Percentiles rank a stretch among this genome's conserved stretches.
These are phyloP conservation scores for Heterodera carotae DNA, from an alignment of 1,140 invertebrate species.

Conservation along the genomic window DNA sequence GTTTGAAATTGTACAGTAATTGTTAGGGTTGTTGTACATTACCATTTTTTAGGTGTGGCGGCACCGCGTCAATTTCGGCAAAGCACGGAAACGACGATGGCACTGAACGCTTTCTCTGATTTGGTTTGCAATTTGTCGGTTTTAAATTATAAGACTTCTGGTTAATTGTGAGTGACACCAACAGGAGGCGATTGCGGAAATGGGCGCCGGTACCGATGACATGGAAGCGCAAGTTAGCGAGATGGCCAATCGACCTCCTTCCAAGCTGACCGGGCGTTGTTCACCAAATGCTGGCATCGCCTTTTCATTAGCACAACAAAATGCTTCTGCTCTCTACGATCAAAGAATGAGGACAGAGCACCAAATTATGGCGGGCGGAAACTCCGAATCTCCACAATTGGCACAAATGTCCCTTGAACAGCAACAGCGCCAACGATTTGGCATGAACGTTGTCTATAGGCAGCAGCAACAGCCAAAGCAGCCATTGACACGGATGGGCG, in stretches of 20 bases:
- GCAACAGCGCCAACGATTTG: slow-evolving; percentile 12
- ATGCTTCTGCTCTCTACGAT: background rate
- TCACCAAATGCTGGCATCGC: slow-evolving; percentile 4
- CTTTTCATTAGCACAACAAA: slow-evolving; percentile 18
- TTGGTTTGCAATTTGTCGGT: slow-evolving; percentile 17
- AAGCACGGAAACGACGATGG: slow-evolving; percentile 22
- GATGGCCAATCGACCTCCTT: slow-evolving; percentile 14
- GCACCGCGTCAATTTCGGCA: slow-evolving; percentile 19
- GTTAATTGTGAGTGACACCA: background rate
- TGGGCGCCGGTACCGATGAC: slow-evolving; percentile 33
- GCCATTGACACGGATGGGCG: background rate
- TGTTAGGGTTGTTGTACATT: background rate
- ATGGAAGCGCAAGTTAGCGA: slow-evolving; percentile 27
- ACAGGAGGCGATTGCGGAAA: slow-evolving; percentile 36
- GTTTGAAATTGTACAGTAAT: slow-evolving; percentile 2
- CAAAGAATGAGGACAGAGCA: slow-evolving; percentile 23
- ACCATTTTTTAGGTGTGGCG: background rate
- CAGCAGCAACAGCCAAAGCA: slow-evolving; percentile 26
- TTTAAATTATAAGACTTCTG: no score
- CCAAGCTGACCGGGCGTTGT: background rate
- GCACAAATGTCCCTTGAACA: slow-evolving; percentile 20
- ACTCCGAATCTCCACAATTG: slow-evolving; percentile 10
- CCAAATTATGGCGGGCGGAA: slow-evolving; percentile 9
- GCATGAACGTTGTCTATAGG: slow-evolving; percentile 15
- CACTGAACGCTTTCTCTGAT: slow-evolving; percentile 31